Evolutionary conservation across 1,140 invertebrate species (phyloP), one percentile per base, ranked within the genome.

Genomic region (Drosophila kepulauana): DNA sequence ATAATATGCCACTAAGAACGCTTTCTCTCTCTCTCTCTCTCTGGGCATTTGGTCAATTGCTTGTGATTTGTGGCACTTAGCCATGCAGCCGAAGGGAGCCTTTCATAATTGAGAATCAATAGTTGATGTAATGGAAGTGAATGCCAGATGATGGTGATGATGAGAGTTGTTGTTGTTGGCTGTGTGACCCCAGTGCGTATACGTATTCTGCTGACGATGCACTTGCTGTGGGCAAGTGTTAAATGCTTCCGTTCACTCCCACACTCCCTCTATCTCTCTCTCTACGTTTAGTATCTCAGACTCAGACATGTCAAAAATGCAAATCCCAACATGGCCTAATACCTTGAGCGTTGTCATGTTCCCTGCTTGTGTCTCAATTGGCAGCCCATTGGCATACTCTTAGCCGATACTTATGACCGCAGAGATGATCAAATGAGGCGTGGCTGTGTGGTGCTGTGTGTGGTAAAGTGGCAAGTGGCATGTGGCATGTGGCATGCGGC

Each of bases 321-420:
- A 84, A 84, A 84, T 84, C 82, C 82, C 82, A 69, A 59, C 78
- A 81, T 78, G 81, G 78, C 61, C 78, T 84, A 81, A 85, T 84
- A 70, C 82, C 78, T 86, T 71, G 45, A 71, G 52, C 66, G 16
- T 74, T 61, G 72, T 69, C 65, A 59, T 61, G 30, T 38, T 49
- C n/a, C 61, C 8, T 41, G 38, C 28, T 25, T 25, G 20, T 54
- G 49, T 33, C 62, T 54, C 38, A 56, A 65, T 65, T 65, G 49
- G 61, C 48, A 51, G 13, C 10, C 16, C 48, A 51, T 20, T 20
- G 20, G 20, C 48, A 8, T 28, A 10, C 51, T 33, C 3, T n/a
- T n/a, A n/a, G 8, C 51, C n/a, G n/a, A 15, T 65, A 35, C 62
- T 46, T 54, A 15, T 33, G 33, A 15, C 46, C 33, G 52, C 52